Evolutionary conservation across 2,113 vertebrate genomes (phyloP).

Genomic region (Rhinoderma darwinii): DNA sequence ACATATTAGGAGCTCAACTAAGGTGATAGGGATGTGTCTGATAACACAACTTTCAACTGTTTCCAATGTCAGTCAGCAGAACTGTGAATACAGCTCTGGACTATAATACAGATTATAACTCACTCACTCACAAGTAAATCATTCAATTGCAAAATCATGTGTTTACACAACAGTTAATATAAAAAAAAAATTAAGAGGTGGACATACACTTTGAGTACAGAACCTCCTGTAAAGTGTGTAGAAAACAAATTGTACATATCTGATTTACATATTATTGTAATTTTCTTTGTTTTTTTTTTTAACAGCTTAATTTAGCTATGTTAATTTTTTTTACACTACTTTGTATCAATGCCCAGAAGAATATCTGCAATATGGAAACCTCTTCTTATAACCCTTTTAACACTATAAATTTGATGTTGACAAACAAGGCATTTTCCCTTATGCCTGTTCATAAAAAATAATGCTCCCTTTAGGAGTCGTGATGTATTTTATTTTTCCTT

Average conservation of each 20-base stretch:
- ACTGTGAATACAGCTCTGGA: no score
- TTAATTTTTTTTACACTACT: background rate
- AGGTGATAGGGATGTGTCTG: no score
- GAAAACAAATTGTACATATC: background rate
- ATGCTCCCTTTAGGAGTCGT: conserved; percentile 12
- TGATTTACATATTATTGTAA: background rate
- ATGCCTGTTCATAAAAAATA: conserved; percentile 17
- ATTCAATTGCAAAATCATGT: no score
- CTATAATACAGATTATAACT: no score
- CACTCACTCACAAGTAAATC: no score
- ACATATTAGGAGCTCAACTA: no score
- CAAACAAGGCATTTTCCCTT: background rate
- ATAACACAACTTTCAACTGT: no score
- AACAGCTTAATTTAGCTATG: no score
- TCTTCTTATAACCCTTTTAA: background rate
- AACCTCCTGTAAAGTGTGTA: background rate
- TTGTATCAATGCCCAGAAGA: background rate
- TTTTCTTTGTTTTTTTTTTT: background rate
- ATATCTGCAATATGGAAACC: background rate
- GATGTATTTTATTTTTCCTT: conserved; percentile 18
- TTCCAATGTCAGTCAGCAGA: no score
- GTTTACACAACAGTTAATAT: no score
- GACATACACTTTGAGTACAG: background rate
- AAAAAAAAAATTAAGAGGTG: no score
- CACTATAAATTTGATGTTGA: background rate